Conservation (phyloP, 2,797 vertebrate genomes). For the Coluber constrictor region DNA sequence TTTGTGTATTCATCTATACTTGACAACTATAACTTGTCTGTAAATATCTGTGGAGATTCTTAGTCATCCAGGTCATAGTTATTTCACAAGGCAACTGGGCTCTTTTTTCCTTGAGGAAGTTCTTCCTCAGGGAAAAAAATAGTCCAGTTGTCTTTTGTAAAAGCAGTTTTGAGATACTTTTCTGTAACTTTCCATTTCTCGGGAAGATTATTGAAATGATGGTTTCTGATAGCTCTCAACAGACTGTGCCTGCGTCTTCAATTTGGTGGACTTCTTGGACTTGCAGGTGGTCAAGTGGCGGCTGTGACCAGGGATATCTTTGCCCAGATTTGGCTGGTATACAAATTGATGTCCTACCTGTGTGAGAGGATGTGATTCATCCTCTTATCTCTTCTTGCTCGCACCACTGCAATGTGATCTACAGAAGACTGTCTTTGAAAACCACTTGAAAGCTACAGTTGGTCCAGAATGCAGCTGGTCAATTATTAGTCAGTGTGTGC, state of each 20-base stretch:
- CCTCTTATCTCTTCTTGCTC: background rate
- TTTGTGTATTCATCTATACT: too few species aligned
- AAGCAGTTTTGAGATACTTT: background rate
- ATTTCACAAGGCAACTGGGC: too few species aligned
- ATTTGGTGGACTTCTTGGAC: background rate
- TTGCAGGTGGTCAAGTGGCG: background rate
- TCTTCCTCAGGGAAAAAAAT: background rate
- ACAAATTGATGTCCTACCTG: background rate
- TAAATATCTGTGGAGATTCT: too few species aligned
- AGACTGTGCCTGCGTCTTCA: background rate
- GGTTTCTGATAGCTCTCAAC: background rate
- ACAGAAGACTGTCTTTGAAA: background rate
- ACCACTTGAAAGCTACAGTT: background rate
- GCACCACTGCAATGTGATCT: background rate
- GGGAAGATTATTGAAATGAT: background rate
- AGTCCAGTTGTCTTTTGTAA: background rate
- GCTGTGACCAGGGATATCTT: background rate
- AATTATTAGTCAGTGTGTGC: background rate
- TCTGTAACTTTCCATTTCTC: background rate
- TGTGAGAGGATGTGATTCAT: background rate
- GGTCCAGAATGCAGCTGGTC: background rate
- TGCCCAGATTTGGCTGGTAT: background rate
- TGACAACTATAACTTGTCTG: too few species aligned
- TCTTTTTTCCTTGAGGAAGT: too few species aligned
- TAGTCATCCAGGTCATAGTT: too few species aligned